These are phyloP conservation scores for Eulemur mongoz DNA, from an alignment of 2,797 vertebrate genomes.

Conservation along the genomic window DNA sequence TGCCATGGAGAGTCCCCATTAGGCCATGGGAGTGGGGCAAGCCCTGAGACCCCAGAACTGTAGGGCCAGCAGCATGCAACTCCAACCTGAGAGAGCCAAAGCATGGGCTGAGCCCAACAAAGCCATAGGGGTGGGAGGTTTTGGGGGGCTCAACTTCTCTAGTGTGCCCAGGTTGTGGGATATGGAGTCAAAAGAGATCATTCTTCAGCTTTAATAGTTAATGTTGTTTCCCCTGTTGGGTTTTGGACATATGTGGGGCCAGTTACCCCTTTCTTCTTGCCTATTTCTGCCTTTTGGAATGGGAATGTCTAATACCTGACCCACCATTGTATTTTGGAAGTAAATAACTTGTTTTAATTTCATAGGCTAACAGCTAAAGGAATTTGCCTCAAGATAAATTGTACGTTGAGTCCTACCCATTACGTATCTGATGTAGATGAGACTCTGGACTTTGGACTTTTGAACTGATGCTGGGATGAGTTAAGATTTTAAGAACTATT, in stretches of 20 bases:
- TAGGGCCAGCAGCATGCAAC: background rate
- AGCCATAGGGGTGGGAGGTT: background rate
- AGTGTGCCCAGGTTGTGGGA: background rate
- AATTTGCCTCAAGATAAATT: background rate
- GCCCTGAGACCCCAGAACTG: background rate
- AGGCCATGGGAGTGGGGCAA: background rate
- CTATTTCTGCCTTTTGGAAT: background rate
- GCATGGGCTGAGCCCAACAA: background rate
- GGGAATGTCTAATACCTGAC: background rate
- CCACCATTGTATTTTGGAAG: background rate
- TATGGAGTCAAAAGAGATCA: background rate
- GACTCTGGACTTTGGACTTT: background rate
- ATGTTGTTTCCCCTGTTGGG: background rate
- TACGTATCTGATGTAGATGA: background rate
- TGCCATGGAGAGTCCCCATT: background rate
- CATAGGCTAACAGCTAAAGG: background rate
- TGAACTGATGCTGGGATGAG: background rate
- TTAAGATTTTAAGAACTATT: background rate
- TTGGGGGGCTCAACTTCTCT: background rate
- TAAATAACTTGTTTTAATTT: background rate
- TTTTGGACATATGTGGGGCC: background rate
- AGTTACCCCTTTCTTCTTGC: background rate
- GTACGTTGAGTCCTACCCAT: background rate
- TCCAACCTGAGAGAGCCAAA: background rate
- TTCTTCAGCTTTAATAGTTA: background rate